Base-by-base conservation (phyloP, 2,888 invertebrate species). In the Atherix ibis region DNA sequence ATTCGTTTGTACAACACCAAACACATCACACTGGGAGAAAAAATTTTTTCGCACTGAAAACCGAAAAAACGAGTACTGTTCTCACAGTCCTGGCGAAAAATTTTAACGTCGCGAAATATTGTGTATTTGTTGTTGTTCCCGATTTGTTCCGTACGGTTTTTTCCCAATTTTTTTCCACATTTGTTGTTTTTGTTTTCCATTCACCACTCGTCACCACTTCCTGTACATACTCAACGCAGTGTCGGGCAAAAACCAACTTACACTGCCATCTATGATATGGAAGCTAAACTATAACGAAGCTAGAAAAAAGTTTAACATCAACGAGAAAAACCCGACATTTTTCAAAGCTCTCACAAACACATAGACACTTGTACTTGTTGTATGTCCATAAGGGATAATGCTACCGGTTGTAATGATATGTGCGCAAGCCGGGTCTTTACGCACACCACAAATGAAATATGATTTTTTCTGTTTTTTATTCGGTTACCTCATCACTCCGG, bases 21-120 rank as follows among this genome's bases (percentile, higher is more conserved):
- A 39, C 44, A 44, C 44, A 44, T 44, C 44, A 44, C 44, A 44
- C 42, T 43, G 39, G 40, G 35, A 44, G 42, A 41, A 42, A 41
- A 40, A 42, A 38, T 31, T 42, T 42, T 40, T 43, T 43, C 42
- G 44, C 42, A 44, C 44, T 44, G 44, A 44, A 41, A 40, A 40
- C 36, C 35, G 31, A 32, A 40, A 40, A 40, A 42, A 40, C 32
- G 30, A 38, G 39, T 43, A 36, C 40, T 40, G 33, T 40, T 40
- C 38, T 41, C 39, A 36, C 36, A 36, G 40, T 37, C 32, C 31
- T 35, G 27, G 35, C 35, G 35, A 34, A 40, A 38, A 33, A 34
- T 25, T 33, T 36, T 26, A 28, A 29, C 35, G 29, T 37, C 35
- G 34, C 22, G 22, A 22, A 22, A 22, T 8, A 22, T 10, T 8